Base-by-base conservation (phyloP, 53 echinoderm and acorn worm genomes). In the Temnopleurus reevesii region DNA sequence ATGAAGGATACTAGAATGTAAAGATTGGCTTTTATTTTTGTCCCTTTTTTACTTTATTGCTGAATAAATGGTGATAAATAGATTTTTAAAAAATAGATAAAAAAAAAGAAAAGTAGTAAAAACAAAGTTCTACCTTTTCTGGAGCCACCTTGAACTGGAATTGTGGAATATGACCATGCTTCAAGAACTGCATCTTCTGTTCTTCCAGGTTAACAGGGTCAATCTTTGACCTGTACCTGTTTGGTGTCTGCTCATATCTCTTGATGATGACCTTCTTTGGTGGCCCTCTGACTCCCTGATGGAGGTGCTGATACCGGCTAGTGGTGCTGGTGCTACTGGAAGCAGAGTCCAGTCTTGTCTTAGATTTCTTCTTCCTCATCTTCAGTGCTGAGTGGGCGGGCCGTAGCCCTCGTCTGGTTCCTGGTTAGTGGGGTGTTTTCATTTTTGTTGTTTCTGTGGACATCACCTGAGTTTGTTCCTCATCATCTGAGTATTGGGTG, bases 181-280 rank as follows among this genome's bases (percentile, higher is more conserved):
- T 71, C 15, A 96, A 84, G 89, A 96, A 96, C 36, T 92, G 64
- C 30, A 59, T 47, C 43, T 95, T 95, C 54, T 95, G 95, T 31
- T 96, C 96, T 53, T 95, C 94, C 34, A 95, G 86, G 64, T 96
- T 96, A 26, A 95, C 88, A 24, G 96, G 96, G 65, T 95, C 95
- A 4, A 93, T 91, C 79, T 95, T 96, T 1, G 93, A 95, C 60
- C 85, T 83, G 90, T 86, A 95, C 28, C 89, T 90, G 55, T 91
- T 92, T 0, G 96, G 96, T 2, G 93, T 93, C 77, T 93, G 93
- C 4, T 96, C 96, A 60, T 89, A 96, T 31, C 84, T 92, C 38
- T 90, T 91, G 46, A 96, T 93, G 51, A 91, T 89, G 51, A 92
- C 54, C 76, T 91, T 92, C 41, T 85, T 85, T 31, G 33, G 15